These are phyloP conservation scores for Xylophagus ater DNA, from an alignment of 2,888 invertebrate genomes.

Conservation along the genomic window DNA sequence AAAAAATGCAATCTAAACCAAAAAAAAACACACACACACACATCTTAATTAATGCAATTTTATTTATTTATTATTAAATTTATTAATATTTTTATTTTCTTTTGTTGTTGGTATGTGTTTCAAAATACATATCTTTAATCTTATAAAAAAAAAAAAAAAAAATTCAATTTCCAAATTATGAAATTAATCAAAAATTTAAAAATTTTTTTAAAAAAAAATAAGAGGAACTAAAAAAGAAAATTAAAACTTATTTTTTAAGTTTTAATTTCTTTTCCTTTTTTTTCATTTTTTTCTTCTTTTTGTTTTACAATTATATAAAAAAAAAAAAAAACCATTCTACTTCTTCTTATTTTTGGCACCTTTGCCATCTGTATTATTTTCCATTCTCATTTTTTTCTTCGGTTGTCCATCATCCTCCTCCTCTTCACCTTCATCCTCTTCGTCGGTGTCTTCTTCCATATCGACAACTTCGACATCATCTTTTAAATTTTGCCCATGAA, in stretches of 20 bases:
- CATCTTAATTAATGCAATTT: too few species aligned
- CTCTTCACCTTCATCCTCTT: conserved; percentile 56
- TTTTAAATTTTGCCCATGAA: conserved; percentile 73
- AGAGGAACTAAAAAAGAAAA: not conserved
- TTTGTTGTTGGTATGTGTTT: too few species aligned
- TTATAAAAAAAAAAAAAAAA: too few species aligned
- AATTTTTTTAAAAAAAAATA: too few species aligned
- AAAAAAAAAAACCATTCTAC: conserved; percentile 20
- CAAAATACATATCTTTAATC: too few species aligned
- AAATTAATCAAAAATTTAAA: too few species aligned
- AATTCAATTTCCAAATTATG: too few species aligned
- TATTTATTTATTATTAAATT: too few species aligned
- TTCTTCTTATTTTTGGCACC: conserved; percentile 59
- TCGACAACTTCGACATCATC: conserved; percentile 75
- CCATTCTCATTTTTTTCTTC: conserved; percentile 67
- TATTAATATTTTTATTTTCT: too few species aligned
- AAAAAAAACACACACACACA: too few species aligned
- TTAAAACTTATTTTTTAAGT: conserved; percentile 13
- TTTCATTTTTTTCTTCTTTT: conserved; percentile 16
- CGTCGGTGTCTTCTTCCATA: conserved; percentile 69
- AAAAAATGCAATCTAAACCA: too few species aligned
- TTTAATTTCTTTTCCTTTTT: conserved; percentile 17
- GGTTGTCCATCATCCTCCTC: conserved; percentile 67
- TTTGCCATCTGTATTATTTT: conserved; percentile 59
- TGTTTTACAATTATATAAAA: conserved; percentile 17